Base-by-base conservation (phyloP, 2,113 vertebrate genomes). In the Channa maculata region DNA sequence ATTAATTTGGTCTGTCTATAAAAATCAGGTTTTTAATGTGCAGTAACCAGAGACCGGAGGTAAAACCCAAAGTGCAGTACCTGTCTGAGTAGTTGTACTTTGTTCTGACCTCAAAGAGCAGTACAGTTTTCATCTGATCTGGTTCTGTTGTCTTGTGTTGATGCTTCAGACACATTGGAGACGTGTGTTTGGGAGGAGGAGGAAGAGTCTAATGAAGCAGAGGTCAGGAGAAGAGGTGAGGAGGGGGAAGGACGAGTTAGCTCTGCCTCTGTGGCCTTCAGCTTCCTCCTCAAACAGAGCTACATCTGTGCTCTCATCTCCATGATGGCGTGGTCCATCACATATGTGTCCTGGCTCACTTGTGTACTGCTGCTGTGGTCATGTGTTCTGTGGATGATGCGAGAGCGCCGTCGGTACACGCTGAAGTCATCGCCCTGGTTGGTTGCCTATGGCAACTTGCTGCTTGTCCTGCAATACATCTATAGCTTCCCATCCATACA, bases 361-460 rank as follows among this genome's bases (percentile, higher is more conserved):
- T 98, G 97, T 24, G 95, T 97, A 15, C 90, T 99, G 15, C 82
- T 99, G 65, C 96, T 99, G 65, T 99, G 97, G 97, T 98, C 97
- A 0, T 99, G 97, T 39, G 93, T 95, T 0, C 84, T 99, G 33
- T 99, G 97, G 97, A 99, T 99, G 97, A 94, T 96, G 57, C 94
- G 97, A 34, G 94, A 97, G 80, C 87, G 97, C 13, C 94, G 97
- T 36, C 95, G 94, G 59, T 98, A 98, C 0, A 97, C 97, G 8
- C 96, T 99, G 95, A 94, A 97, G 86, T 97, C 95, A 68, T 97
- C 97, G 2, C 96, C 97, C 0, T 97, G 97, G 90, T 96, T 99
- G 94, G 97, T 98, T 1, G 90, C 94, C 62, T 99, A 99, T 14
- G 97, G 95, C 53, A 95, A 98, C 88, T 83, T 98, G 24, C 82